Evolutionary conservation across 2,113 vertebrate genomes (phyloP).

Genomic region (Apaloderma vittatum): DNA sequence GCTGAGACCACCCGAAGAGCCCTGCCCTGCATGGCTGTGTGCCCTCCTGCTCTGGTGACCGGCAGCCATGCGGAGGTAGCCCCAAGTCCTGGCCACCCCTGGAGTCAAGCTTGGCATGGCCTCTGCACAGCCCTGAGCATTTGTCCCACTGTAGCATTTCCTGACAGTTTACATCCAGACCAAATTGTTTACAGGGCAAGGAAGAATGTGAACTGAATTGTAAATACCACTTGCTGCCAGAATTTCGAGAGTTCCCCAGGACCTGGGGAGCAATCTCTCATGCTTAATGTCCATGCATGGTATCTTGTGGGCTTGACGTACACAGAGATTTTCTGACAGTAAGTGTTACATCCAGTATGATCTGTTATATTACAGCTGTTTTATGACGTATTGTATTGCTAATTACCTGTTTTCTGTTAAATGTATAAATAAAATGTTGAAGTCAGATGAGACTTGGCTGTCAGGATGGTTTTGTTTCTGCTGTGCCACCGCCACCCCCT

Average conservation of each 20-base stretch:
- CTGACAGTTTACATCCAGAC: neutral
- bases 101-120: neutral
- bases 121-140: neutral
- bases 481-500: rapidly evolving
- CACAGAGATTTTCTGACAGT: constrained; percentile 1
- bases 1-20: neutral
- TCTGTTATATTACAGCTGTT: neutral
- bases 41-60: neutral
- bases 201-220: neutral
- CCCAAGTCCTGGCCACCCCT: neutral
- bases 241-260: neutral
- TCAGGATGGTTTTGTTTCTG: neutral
- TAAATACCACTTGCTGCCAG: neutral
- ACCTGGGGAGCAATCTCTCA: neutral
- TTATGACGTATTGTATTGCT: neutral
- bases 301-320: neutral
- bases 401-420: constrained; percentile 51
- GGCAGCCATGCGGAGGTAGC: neutral
- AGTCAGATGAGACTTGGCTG: neutral
- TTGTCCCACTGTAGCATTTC: neutral
- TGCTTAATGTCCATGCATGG: constrained; percentile 35
- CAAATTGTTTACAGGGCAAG: constrained; percentile 9
- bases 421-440: constrained; percentile 54
- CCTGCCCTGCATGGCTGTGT: neutral
- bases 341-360: neutral